Evolutionary conservation across 2,888 invertebrate species (phyloP).

Genomic region (Pyrochroa serraticornis): DNA sequence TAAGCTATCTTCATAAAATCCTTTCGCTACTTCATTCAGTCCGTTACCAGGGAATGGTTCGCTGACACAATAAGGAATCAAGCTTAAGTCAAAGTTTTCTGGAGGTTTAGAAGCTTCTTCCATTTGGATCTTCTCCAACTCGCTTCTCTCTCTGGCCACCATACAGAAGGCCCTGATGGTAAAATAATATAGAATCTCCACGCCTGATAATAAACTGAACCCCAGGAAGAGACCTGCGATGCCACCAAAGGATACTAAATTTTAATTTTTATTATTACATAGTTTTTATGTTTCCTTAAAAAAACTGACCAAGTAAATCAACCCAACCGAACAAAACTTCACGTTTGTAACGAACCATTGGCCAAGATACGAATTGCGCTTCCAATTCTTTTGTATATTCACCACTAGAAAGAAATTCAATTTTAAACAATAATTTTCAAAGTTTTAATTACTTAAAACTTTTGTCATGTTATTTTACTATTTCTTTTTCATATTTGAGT

Average conservation of each 20-base stretch:
- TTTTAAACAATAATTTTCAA: slow-evolving; percentile 4
- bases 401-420: slow-evolving; percentile 30
- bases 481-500: no score
- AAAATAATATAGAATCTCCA: slow-evolving; percentile 80
- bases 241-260: slow-evolving; percentile 68
- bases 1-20: slow-evolving; percentile 16
- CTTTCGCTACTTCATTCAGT: slow-evolving; percentile 39
- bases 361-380: slow-evolving; percentile 78
- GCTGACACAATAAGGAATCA: slow-evolving; percentile 53
- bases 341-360: slow-evolving; percentile 76
- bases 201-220: slow-evolving; percentile 76
- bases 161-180: slow-evolving; percentile 73
- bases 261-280: no score
- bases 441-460: no score
- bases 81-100: slow-evolving; percentile 52
- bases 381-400: slow-evolving; percentile 54
- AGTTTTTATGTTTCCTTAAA: slow-evolving; percentile 1
- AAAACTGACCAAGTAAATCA: slow-evolving; percentile 71
- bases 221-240: slow-evolving; percentile 73
- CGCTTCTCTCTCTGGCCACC: slow-evolving; percentile 61
- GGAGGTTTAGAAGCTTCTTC: slow-evolving; percentile 49
- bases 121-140: slow-evolving; percentile 59
- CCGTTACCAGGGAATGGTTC: slow-evolving; percentile 43
- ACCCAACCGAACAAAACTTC: slow-evolving; percentile 86
- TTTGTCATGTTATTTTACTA: no score